Percentiles rank a stretch among this genome's conserved stretches.
These are phyloP conservation scores for Rhabditoides inermis DNA, from an alignment of 2,888 invertebrate genomes.

Conservation along the genomic window DNA sequence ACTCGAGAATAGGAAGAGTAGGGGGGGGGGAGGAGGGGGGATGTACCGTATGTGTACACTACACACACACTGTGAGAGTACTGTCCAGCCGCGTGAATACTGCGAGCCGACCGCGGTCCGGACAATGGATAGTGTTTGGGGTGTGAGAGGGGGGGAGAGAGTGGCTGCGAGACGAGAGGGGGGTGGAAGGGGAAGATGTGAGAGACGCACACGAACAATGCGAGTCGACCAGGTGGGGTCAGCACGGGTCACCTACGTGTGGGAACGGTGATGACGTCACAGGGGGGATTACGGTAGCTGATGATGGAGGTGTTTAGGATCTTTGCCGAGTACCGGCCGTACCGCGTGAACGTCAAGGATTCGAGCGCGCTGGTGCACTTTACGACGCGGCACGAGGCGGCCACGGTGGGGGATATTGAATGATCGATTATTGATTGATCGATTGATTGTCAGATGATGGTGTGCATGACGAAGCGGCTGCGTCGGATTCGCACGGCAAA, in stretches of 20 bases:
- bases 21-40: too few relatives aligned
- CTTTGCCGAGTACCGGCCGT: constrained; percentile 32
- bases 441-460: constrained; percentile 20
- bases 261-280: background rate
- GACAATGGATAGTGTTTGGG: background rate
- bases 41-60: too few relatives aligned
- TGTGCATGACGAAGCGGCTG: constrained; percentile 28
- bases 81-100: too few relatives aligned
- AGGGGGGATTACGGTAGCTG: background rate
- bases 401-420: constrained; percentile 4
- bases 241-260: background rate
- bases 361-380: constrained; percentile 9
- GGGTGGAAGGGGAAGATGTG: background rate
- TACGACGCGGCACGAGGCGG: constrained; percentile 4
- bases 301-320: constrained; percentile 20
- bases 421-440: background rate
- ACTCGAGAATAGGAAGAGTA: too few relatives aligned
- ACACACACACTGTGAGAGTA: too few relatives aligned
- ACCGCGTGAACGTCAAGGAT: constrained; percentile 12
- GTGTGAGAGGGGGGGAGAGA: background rate
- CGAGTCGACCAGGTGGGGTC: background rate
- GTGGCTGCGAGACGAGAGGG: background rate
- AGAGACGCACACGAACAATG: background rate
- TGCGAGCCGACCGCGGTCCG: background rate
- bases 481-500: constrained; percentile 22